Base-by-base conservation (phyloP, 2,888 invertebrate genomes). In the Heliconius ethilla region DNA sequence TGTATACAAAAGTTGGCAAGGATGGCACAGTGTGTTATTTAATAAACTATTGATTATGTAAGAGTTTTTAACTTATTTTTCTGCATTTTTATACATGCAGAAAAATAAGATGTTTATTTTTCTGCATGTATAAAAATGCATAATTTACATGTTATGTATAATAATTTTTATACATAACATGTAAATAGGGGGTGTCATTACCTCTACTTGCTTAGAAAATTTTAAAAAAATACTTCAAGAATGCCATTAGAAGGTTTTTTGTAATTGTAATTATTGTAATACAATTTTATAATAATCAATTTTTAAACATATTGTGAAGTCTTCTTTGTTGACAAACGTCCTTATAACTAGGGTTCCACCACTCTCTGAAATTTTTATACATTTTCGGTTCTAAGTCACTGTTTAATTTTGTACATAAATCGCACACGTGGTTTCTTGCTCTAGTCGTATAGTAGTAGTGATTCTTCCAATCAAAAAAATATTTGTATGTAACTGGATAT, bases 381-480 rank as follows among this genome's bases (percentile, higher is more conserved):
- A 86, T 0, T 78, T 80, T 33, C 51, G 70, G 59, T 59, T 59
- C n/a, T 11, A 65, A 67, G 10, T 66, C 81, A 22, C 86, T 81
- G 62, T 92, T 92, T 0, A 93, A 82, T 77, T 88, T 90, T 0
- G 85, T 78, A 77, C 93, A 93, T 0, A 93, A 81, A 25, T 89
- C 89, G 79, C 93, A 93, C 0, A 93, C 81, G 10, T 86, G 81
- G n/a, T 84, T 82, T 72, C 85, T 87, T 0, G 89, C 85, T 27
- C 83, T 87, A 0, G 84, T 78, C 3, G 85, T 86, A 77, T 89
- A 92, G 80, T 85, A 87, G 67, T 93, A 93, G 75, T 93, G 88
- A 70, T 89, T 88, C 76, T 89, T 92, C 93, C 93, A 93, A 78
- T 92, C 92, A 67, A 92, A 91, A 82, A 93, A 92, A 63, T 85